Evolutionary conservation across 2,888 invertebrate genomes (phyloP).

Genomic region (Volucella zonaria): DNA sequence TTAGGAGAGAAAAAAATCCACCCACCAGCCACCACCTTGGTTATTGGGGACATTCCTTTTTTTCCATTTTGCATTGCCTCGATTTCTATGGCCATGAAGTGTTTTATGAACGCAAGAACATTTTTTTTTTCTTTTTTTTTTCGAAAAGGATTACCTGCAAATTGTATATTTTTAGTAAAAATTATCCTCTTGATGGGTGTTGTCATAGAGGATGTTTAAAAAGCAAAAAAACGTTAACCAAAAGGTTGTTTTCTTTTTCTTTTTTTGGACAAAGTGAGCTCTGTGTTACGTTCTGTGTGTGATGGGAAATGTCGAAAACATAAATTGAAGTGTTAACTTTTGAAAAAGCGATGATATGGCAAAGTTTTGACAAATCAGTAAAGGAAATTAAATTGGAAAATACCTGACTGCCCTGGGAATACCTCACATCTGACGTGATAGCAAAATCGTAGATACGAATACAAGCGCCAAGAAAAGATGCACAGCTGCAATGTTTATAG

Average conservation of each 20-base stretch:
- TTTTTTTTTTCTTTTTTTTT: conserved; percentile 24
- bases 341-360: conserved; percentile 8
- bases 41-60: conserved; percentile 26
- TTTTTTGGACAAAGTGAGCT: conserved; percentile 24
- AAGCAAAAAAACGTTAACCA: conserved; percentile 16
- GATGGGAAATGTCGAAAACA: neutral
- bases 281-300: neutral
- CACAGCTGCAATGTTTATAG: neutral
- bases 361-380: conserved; percentile 65
- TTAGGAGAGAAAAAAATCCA: conserved; percentile 1
- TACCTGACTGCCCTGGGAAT: conserved; percentile 43
- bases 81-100: conserved; percentile 18
- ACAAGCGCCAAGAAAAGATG: conserved; percentile 1
- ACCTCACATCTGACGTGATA: conserved; percentile 43
- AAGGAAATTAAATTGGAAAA: conserved; percentile 69
- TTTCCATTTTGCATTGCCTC: conserved; percentile 3
- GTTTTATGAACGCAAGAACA: conserved; percentile 52
- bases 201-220: conserved; percentile 21
- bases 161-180: conserved; percentile 48
- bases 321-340: neutral
- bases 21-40: conserved; percentile 19
- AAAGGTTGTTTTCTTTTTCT: neutral
- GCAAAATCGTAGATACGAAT: neutral
- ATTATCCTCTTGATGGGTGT: conserved; percentile 32
- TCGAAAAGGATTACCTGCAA: conserved; percentile 47